A percentile compares a stretch with the other conserved stretches of the same genome.
Evolutionary conservation across 2,797 vertebrate species (phyloP).

Genomic region (Sebastes steindachneri): DNA sequence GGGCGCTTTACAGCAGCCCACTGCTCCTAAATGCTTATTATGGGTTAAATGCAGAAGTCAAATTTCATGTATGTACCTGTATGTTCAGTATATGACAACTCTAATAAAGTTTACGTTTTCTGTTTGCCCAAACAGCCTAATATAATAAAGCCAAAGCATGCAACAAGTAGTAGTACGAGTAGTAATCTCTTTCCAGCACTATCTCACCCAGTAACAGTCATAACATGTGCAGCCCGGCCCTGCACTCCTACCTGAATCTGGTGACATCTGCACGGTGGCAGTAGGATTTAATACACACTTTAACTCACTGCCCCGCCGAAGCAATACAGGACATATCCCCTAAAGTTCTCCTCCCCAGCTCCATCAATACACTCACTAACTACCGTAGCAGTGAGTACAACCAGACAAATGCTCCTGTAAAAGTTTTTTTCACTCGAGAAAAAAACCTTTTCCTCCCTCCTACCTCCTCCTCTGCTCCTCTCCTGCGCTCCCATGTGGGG

Average conservation of each 20-base stretch:
- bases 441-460: conserved; percentile 27
- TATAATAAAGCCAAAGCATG: not conserved
- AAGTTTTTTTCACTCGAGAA: conserved; percentile 57
- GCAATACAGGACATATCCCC: conserved; percentile 46
- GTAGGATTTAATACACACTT: conserved; percentile 60
- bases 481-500: conserved; percentile 60
- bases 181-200: conserved; percentile 3
- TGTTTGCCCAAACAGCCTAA: not conserved
- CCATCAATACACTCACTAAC: conserved; percentile 63
- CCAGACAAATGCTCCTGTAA: conserved; percentile 66
- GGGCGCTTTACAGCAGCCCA: too few relatives aligned
- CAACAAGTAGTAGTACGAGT: not conserved
- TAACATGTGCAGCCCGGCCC: not conserved
- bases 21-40: too few relatives aligned
- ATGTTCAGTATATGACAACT: not conserved
- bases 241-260: conserved; percentile 3
- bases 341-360: conserved; percentile 37
- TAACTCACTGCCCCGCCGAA: conserved; percentile 53
- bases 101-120: too few relatives aligned
- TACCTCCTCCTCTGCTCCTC: conserved; percentile 39
- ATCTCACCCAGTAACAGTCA: not conserved
- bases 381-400: conserved; percentile 54
- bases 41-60: too few relatives aligned
- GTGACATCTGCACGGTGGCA: conserved; percentile 36
- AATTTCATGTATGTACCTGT: too few relatives aligned